Percentiles rank a stretch among this genome's conserved stretches.
These are phyloP conservation scores for Leptinotarsa peninsularis DNA, from an alignment of 2,888 invertebrate species.

Conservation along the genomic window DNA sequence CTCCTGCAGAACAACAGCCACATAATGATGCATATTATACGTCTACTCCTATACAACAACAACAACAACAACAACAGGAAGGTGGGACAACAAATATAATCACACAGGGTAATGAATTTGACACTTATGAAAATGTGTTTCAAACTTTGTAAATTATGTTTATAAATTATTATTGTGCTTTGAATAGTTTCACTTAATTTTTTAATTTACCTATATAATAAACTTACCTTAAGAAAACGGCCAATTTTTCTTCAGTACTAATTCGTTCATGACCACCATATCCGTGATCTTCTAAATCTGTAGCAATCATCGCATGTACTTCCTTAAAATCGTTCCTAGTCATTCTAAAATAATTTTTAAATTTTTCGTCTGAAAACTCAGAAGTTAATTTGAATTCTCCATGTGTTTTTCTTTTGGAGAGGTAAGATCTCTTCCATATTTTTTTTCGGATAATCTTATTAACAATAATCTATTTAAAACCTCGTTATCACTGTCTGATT, in stretches of 20 bases:
- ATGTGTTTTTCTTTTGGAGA: conserved; percentile 20
- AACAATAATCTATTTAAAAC: conserved; percentile 10
- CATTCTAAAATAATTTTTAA: conserved; percentile 19
- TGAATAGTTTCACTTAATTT: background rate
- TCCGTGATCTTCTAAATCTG: conserved; percentile 18
- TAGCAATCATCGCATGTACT: conserved; percentile 19
- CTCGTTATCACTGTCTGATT: conserved; percentile 23
- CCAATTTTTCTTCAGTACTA: conserved; percentile 23
- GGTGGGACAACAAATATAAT: background rate
- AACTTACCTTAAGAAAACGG: conserved; percentile 24
- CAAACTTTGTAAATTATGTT: conserved; percentile 11
- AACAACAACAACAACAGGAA: background rate
- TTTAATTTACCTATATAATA: background rate
- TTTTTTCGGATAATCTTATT: conserved; percentile 17
- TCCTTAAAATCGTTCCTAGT: conserved; percentile 20
- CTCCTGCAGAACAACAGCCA: conserved; percentile 18
- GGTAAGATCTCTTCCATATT: conserved; percentile 19
- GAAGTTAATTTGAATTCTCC: conserved; percentile 24
- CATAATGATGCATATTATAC: no score
- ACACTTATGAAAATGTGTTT: background rate
- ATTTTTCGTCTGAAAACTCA: conserved; percentile 21
- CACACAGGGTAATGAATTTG: background rate
- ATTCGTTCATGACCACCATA: conserved; percentile 29
- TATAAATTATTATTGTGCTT: background rate
- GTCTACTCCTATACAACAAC: background rate